Evolutionary conservation across 2,888 invertebrate species (phyloP).

Genomic region (Altica lythri): DNA sequence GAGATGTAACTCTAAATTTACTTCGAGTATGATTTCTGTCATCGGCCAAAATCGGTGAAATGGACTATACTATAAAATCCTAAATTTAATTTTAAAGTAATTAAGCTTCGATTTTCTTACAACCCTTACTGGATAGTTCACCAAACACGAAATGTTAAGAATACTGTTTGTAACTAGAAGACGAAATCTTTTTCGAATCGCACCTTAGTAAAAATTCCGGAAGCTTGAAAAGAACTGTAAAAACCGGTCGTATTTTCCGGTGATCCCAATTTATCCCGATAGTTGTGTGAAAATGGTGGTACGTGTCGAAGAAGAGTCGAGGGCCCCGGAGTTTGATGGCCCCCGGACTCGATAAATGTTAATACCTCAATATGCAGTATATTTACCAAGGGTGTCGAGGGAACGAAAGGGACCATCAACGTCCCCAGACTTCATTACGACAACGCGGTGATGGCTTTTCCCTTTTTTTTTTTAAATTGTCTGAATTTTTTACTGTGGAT

Average conservation of each 20-base stretch:
- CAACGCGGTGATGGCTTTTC: constrained; percentile 4
- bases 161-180: too few species aligned
- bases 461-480: too few species aligned
- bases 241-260: constrained; percentile 34
- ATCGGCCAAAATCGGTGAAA: too few species aligned
- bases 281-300: constrained; percentile 44
- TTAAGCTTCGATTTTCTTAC: too few species aligned
- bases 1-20: too few species aligned
- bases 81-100: too few species aligned
- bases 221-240: constrained; percentile 17
- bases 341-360: constrained; percentile 55
- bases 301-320: constrained; percentile 44
- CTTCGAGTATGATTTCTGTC: too few species aligned
- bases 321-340: constrained; percentile 39
- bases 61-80: too few species aligned
- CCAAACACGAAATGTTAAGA: too few species aligned
- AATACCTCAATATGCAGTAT: constrained; percentile 59
- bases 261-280: constrained; percentile 44
- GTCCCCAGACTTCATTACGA: constrained; percentile 31
- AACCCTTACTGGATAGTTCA: too few species aligned
- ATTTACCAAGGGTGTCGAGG: constrained; percentile 49
- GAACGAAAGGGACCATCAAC: constrained; percentile 8
- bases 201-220: constrained; percentile 10
- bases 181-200: too few species aligned
- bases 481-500: too few species aligned